phyloP scores from a whole-genome alignment of 2,888 invertebrate species.

The Drosophila eohydei region DNA sequence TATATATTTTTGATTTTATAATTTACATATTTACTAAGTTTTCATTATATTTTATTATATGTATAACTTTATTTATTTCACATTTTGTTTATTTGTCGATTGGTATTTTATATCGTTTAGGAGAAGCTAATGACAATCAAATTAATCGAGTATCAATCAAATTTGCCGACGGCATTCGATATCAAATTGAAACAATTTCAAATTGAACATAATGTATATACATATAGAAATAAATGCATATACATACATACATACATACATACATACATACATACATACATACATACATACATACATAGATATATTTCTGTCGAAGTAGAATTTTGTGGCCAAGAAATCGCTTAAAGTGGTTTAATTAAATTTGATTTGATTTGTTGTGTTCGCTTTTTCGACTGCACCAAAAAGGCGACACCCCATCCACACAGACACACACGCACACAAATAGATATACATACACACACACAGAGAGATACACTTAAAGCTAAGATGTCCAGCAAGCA shows the following conservation, averaged over 20 bases:
- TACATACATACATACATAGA: not conserved
- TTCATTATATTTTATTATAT: not conserved
- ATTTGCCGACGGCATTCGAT: slow-evolving; percentile 19
- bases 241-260: not conserved
- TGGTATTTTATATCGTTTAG: too few species aligned
- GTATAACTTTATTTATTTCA: not conserved
- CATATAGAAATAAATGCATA: not conserved
- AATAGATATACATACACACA: not conserved
- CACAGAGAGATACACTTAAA: slow-evolving; percentile 32
- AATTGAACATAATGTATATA: not conserved
- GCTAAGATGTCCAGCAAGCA: slow-evolving; percentile 45
- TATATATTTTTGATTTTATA: not conserved
- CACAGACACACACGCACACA: slow-evolving; percentile 4
- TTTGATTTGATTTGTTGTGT: slow-evolving; percentile 63
- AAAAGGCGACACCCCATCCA: slow-evolving; percentile 42
- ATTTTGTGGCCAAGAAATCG: slow-evolving; percentile 54
- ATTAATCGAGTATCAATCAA: slow-evolving; percentile 1
- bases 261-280: not conserved
- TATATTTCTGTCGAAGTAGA: slow-evolving; percentile 19
- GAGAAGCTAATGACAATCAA: not conserved
- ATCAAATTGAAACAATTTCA: not conserved
- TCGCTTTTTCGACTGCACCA: slow-evolving; percentile 32
- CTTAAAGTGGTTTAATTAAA: slow-evolving; percentile 71
- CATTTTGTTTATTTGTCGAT: not conserved
- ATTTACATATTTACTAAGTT: too few species aligned